Evolutionary conservation across 2,888 invertebrate species (phyloP).

Genomic region (Sthenelais limicola): DNA sequence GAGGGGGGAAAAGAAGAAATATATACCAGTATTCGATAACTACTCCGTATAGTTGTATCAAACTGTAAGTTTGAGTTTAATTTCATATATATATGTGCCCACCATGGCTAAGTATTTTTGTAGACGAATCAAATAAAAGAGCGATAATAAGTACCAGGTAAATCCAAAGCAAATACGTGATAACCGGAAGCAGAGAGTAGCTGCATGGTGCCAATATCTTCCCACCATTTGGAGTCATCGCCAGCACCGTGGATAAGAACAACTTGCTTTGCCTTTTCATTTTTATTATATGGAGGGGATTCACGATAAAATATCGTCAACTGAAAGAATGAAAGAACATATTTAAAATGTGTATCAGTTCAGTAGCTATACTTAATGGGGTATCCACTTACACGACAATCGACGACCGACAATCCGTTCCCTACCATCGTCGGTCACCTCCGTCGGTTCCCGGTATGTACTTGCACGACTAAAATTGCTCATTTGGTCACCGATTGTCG

Average conservation of each 20-base stretch:
- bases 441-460: too few species aligned
- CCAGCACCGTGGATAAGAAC: constrained; percentile 73
- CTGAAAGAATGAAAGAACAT: constrained; percentile 21
- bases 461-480: too few species aligned
- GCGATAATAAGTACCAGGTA: constrained; percentile 69
- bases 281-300: not conserved
- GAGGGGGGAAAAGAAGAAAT: not conserved
- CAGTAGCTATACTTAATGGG: too few species aligned
- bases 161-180: constrained; percentile 72
- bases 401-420: too few species aligned
- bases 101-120: not conserved
- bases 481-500: too few species aligned
- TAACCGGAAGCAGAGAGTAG: constrained; percentile 72
- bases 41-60: not conserved
- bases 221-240: constrained; percentile 74
- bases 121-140: not conserved
- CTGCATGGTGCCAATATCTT: constrained; percentile 71
- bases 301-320: constrained; percentile 41
- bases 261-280: constrained; percentile 51
- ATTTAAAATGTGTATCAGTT: too few species aligned
- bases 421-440: too few species aligned
- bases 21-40: constrained; percentile 2
- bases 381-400: too few species aligned
- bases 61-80: not conserved
- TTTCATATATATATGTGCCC: not conserved